Base-by-base conservation (phyloP, 2,797 vertebrate genomes). In the Silurus aristotelis region DNA sequence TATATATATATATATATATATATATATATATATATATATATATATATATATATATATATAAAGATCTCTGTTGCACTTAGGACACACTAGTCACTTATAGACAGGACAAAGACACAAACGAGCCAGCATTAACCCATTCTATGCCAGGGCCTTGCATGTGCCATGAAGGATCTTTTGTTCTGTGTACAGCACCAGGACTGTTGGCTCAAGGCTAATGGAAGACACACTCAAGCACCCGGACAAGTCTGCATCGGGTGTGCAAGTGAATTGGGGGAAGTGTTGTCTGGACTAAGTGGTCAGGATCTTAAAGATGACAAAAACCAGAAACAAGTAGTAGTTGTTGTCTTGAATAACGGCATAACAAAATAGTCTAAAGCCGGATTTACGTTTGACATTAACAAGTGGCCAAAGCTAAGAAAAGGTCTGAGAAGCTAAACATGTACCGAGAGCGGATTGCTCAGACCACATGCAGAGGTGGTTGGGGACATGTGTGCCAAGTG, bases 121-220 rank as follows among this genome's bases (percentile, higher is more conserved):
- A 93, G 91, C 90, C 86, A 75, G 87, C 84, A 85, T 95, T 92
- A 94, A 94, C 93, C 89, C 91, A 61, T 91, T 88, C 82, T 20
- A 8, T 87, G 90, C 90, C 77, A 64, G 20, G 87, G 88, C 90
- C 90, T 89, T 87, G 25, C 10, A 89, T 90, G 88, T 89, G 89
- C 91, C 89, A 92, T 92, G 90, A 93, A 94, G 89, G 91, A 90
- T 90, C 91, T 87, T 95, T 95, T 95, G 94, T 95, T 94, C 89
- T 79, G 19, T 25, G 83, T 80, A 71, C 85, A 55, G 81, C 55
- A 80, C 72, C 43, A 46, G 84, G 87, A 84, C 83, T 73, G 72
- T 75, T 80, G 83, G 76, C 70, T 55, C 61, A 67, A 84, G 80
- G 87, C 85, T 85, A 87, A 75, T 25, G 52, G 82, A 85, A 83